Evolutionary conservation across 2,113 vertebrate species (phyloP).

Genomic region (Apteryx owenii): DNA sequence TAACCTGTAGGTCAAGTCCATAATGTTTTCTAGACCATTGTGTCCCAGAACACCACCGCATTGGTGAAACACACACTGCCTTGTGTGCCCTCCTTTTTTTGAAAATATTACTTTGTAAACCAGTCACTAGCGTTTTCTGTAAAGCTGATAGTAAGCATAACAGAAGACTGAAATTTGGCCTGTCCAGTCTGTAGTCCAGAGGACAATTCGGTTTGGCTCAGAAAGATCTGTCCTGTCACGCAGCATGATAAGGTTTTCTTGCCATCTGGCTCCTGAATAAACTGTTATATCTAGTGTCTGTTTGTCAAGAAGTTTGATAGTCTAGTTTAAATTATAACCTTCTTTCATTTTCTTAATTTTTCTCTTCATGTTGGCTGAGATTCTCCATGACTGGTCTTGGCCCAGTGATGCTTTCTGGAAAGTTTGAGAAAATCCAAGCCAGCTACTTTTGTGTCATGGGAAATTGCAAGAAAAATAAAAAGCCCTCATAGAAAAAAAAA

Average conservation of each 20-base stretch:
- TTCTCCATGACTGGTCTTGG: neutral
- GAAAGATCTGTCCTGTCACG: neutral
- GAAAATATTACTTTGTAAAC: neutral
- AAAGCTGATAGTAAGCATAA: neutral
- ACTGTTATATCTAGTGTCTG: neutral
- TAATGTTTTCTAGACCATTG: neutral
- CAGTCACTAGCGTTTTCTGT: neutral
- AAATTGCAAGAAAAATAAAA: slow-evolving; percentile 2
- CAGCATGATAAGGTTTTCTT: neutral
- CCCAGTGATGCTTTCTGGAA: neutral
- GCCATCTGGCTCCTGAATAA: neutral
- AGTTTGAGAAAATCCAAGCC: neutral
- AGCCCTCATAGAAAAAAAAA: neutral
- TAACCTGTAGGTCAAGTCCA: neutral
- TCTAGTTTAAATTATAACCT: slow-evolving; percentile 41
- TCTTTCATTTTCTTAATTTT: neutral
- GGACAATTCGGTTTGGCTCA: neutral
- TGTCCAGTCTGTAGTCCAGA: neutral
- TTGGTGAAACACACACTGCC: neutral
- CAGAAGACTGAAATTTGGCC: neutral
- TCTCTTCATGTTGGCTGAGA: neutral
- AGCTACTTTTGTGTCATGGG: neutral
- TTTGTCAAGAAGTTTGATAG: neutral
- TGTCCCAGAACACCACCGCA: neutral
- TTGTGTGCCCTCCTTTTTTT: neutral